These are phyloP conservation scores for Melanaphis sacchari DNA, from an alignment of 1,140 invertebrate genomes.

Conservation along the genomic window DNA sequence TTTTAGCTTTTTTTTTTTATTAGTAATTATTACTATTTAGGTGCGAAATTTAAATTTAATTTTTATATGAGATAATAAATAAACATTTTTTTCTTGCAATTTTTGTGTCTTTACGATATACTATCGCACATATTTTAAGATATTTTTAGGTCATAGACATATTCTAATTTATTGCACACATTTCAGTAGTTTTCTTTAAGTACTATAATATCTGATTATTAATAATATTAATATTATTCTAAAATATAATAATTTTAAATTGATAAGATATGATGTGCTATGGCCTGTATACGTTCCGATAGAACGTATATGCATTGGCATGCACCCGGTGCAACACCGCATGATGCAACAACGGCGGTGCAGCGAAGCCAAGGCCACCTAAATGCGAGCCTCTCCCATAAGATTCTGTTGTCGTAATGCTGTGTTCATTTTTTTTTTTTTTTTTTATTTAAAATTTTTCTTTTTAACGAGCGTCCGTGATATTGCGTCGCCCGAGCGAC, in stretches of 20 bases:
- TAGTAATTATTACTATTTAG: too few species aligned
- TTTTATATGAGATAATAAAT: neutral
- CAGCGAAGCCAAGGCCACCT: conserved; percentile 16
- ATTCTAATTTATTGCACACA: neutral
- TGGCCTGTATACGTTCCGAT: neutral
- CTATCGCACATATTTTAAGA: too few species aligned
- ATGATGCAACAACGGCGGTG: neutral
- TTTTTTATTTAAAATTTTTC: conserved; percentile 11
- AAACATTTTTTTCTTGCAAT: neutral
- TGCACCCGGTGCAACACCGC: neutral
- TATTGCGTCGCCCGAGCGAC: neutral
- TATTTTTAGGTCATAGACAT: too few species aligned
- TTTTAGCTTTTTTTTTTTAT: neutral
- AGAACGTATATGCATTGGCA: neutral
- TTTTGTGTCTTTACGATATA: neutral
- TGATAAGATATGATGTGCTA: neutral
- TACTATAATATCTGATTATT: neutral
- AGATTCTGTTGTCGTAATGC: neutral
- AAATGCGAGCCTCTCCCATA: conserved; percentile 9
- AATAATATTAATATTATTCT: neutral
- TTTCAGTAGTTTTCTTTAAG: neutral
- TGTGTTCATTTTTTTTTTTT: neutral
- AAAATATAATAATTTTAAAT: neutral
- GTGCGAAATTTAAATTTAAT: neutral
- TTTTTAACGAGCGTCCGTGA: neutral